These are phyloP conservation scores for Pseudomugil gertrudae DNA, from an alignment of 2,797 vertebrate genomes.

Conservation along the genomic window DNA sequence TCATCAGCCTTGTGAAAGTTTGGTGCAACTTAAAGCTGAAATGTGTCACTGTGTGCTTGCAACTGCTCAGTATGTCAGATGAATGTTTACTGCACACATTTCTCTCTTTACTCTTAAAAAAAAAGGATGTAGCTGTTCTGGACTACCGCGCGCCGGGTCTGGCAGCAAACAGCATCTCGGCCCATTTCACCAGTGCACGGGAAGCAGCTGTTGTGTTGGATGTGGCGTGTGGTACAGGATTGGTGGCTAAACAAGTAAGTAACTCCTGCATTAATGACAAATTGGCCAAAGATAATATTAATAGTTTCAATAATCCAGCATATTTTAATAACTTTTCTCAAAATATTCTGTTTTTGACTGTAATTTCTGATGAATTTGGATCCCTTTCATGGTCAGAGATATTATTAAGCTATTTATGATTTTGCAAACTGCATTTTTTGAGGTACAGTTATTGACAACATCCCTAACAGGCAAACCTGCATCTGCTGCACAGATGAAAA, in stretches of 20 bases:
- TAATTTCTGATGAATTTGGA: no score
- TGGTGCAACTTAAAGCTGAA: no score
- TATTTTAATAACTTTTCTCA: no score
- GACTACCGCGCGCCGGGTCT: constrained; percentile 86
- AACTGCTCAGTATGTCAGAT: no score
- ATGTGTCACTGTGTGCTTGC: no score
- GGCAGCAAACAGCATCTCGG: constrained; percentile 81
- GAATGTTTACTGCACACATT: background rate
- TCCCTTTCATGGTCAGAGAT: no score
- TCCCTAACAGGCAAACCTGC: constrained; percentile 17
- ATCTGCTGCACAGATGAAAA: constrained; percentile 81
- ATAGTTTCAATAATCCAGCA: no score
- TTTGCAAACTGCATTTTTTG: background rate
- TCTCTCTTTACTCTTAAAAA: constrained; percentile 24
- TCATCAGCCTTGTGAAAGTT: no score
- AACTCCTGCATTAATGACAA: background rate
- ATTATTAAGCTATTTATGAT: background rate
- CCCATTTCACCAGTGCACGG: constrained; percentile 69
- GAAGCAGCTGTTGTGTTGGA: constrained; percentile 83
- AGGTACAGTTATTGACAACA: background rate
- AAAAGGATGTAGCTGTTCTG: constrained; percentile 84
- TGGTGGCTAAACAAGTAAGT: constrained; percentile 84
- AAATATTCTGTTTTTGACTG: no score
- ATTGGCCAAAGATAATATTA: background rate
- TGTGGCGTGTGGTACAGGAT: constrained; percentile 92